Conservation (phyloP, 2,888 invertebrate genomes). For the Pseudoips prasinana region DNA sequence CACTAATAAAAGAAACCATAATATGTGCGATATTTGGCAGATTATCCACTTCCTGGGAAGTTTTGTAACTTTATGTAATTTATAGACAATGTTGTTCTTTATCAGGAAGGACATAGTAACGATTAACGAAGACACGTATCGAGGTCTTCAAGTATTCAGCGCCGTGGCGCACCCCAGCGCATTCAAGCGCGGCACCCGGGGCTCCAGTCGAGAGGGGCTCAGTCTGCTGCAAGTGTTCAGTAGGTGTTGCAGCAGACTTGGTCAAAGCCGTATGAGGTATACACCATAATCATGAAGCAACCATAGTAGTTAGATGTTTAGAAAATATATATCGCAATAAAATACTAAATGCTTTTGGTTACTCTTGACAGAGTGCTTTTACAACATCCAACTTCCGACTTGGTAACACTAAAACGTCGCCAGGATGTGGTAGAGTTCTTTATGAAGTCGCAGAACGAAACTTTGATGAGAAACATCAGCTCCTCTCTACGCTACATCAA, state of each 20-base stretch:
- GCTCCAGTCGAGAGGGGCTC: constrained; percentile 84
- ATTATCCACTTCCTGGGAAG: too few relatives aligned
- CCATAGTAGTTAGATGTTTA: too few relatives aligned
- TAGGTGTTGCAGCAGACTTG: constrained; percentile 86
- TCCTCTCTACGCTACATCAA: constrained; percentile 83
- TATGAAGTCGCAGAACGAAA: constrained; percentile 81
- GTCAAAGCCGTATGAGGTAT: constrained; percentile 84
- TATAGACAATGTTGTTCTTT: too few relatives aligned
- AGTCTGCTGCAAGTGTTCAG: constrained; percentile 88
- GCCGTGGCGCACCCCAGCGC: constrained; percentile 87
- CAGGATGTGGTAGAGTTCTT: constrained; percentile 88
- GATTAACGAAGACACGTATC: constrained; percentile 87
- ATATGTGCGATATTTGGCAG: too few relatives aligned
- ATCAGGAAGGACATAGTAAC: constrained; percentile 85
- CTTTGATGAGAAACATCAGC: constrained; percentile 83
- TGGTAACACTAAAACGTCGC: constrained; percentile 81
- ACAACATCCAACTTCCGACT: constrained; percentile 86
- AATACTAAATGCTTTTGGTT: too few relatives aligned
- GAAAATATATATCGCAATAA: not conserved
- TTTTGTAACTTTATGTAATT: too few relatives aligned
- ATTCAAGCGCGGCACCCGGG: constrained; percentile 84
- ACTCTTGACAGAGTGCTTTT: constrained; percentile 87
- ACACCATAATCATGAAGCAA: too few relatives aligned
- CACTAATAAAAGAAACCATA: too few relatives aligned
- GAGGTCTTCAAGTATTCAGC: constrained; percentile 89